phyloP scores from a whole-genome alignment of 2,888 invertebrate species.

The Ischnura elegans region DNA sequence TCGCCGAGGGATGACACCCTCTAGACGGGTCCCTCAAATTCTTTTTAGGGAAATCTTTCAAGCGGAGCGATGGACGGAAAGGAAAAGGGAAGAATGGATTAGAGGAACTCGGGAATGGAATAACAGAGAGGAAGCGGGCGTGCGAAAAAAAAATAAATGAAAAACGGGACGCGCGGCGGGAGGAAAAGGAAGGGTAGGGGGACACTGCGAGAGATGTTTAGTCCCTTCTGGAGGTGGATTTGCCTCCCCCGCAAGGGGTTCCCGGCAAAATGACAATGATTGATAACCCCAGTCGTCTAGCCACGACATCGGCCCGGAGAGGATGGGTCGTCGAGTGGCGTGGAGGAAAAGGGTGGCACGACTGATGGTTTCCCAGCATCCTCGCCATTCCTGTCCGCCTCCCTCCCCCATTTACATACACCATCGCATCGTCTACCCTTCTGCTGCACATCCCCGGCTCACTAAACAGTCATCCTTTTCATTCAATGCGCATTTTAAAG shows the following conservation, averaged over 20 bases:
- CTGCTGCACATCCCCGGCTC: background rate
- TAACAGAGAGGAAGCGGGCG: background rate
- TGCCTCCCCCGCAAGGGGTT: background rate
- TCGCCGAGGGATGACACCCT: background rate
- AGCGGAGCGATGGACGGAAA: background rate
- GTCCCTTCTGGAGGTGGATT: constrained; percentile 1
- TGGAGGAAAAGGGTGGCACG: background rate
- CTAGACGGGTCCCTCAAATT: background rate
- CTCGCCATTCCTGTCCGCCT: background rate
- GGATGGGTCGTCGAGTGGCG: background rate
- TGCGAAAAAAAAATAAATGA: too few relatives aligned
- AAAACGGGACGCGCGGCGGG: background rate
- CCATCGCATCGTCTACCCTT: background rate
- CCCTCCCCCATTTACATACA: constrained; percentile 2
- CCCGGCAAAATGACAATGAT: constrained; percentile 6
- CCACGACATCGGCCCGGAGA: background rate
- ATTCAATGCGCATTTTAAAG: too few relatives aligned
- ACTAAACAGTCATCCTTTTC: background rate
- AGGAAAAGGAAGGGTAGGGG: background rate
- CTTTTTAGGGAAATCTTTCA: background rate
- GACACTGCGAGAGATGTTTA: constrained; percentile 14
- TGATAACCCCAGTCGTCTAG: background rate
- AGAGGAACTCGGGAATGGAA: background rate
- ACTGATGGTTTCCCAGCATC: constrained; percentile 14
- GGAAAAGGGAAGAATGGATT: background rate